Evolutionary conservation across 1,140 invertebrate species (phyloP).

Genomic region (Papilio machaon): DNA sequence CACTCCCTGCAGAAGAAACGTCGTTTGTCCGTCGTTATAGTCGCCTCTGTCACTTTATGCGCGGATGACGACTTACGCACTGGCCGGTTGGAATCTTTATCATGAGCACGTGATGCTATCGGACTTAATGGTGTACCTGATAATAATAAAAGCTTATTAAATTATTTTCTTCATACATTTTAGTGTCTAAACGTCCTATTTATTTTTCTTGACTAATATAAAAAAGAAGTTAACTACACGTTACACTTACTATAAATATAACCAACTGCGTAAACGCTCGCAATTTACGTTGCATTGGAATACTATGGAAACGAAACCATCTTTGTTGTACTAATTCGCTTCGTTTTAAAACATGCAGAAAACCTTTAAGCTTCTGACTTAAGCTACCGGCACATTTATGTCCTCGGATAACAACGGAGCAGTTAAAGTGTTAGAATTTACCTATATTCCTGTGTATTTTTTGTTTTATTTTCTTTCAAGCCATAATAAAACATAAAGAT

Average conservation of each 20-base stretch:
- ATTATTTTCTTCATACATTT: neutral
- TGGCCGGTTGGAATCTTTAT: constrained; percentile 61
- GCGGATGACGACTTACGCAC: constrained; percentile 76
- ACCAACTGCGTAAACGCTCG: constrained; percentile 8
- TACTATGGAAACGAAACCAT: constrained; percentile 12
- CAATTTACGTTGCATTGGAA: constrained; percentile 18
- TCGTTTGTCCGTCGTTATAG: constrained; percentile 70
- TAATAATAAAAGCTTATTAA: constrained; percentile 29
- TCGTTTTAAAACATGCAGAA: constrained; percentile 14
- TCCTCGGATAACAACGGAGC: neutral
- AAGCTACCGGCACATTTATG: neutral
- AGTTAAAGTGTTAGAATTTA: neutral
- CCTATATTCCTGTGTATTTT: neutral
- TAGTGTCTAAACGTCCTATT: too few relatives aligned
- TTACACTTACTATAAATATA: neutral
- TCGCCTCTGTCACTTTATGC: constrained; percentile 62
- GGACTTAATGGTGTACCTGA: constrained; percentile 68
- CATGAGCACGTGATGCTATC: constrained; percentile 52
- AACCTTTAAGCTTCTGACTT: constrained; percentile 20
- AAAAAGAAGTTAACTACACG: neutral
- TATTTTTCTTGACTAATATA: neutral
- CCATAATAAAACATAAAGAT: neutral
- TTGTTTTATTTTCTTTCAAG: too few relatives aligned
- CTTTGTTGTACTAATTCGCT: constrained; percentile 25
- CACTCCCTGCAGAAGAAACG: constrained; percentile 89